Evolutionary conservation across 2,113 vertebrate species (phyloP).

Genomic region (Pyrgilauda ruficollis): DNA sequence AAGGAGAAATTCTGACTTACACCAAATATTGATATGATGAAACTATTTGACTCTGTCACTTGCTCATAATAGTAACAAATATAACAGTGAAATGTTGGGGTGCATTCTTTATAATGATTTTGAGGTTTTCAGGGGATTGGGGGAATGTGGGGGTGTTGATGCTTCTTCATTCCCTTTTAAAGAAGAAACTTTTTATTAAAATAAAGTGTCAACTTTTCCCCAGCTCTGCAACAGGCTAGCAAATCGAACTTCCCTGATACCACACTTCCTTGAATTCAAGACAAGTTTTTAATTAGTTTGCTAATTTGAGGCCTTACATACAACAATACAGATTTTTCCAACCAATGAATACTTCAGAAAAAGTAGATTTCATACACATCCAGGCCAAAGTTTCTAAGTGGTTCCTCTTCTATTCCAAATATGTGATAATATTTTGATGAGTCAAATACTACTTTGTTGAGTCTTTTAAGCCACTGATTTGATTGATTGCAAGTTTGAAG

Average conservation of each 20-base stretch:
- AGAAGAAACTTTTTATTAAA: background rate
- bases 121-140: rapidly evolving
- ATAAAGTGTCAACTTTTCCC: background rate
- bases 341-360: background rate
- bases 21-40: background rate
- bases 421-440: background rate
- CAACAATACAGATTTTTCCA: background rate
- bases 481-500: constrained; percentile 37
- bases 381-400: background rate
- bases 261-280: background rate
- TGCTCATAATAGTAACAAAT: background rate
- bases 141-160: rapidly evolving
- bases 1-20: background rate
- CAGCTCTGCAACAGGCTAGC: background rate
- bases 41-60: background rate
- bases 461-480: constrained; percentile 9
- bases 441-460: background rate
- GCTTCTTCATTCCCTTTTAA: background rate
- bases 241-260: background rate
- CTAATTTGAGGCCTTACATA: background rate
- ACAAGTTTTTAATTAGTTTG: background rate
- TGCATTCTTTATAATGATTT: background rate
- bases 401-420: background rate
- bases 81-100: background rate
- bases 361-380: background rate